Evolutionary conservation across 1,140 invertebrate genomes (phyloP), one percentile per base, ranked within the genome.

Genomic region (Trypoxylus dichotomus): DNA sequence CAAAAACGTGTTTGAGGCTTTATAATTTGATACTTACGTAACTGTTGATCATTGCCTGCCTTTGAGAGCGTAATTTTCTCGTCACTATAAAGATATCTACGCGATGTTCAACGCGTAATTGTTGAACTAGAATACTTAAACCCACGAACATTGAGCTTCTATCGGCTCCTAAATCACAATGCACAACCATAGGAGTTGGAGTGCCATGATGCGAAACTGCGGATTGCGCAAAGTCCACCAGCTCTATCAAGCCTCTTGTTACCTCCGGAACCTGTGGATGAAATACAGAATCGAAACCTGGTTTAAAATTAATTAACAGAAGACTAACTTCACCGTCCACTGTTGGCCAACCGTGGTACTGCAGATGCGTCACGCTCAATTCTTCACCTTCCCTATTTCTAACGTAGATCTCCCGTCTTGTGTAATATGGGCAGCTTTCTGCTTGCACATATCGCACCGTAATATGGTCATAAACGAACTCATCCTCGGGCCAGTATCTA

Each of bases 401-500:
- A 58, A 97, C 90, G 79, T 91, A 91, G 85, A 97, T 93, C 86
- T 96, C 94, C 60, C 95, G 89, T 54, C 93, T 88, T 19, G 94
- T 95, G 83, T 95, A 96, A 85, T 95, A 95, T 0, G 94, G 94
- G 86, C 94, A 94, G 81, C 93, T 95, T 86, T 96, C 94, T 85
- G 93, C 94, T 82, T 94, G 93, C 82, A 95, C 92, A 83, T 96
- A 95, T 85, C 94, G 92, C 11, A 97, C 94, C 77, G 90, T 90
- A 84, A 97, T 94, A 86, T 95, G 92, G 80, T 96, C 95, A 84
- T 95, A 94, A 74, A 89, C 89, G 54, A 90, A 89, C 82, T 95
- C 94, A 84, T 96, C 94, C 83, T 96, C 95, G 47, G 96, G 95
- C 96, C 96, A 98, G 86, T 98, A 98, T 10, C 94, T 90, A 42